Conservation (phyloP, 1,140 invertebrate species). For the Drosophila obscura region DNA sequence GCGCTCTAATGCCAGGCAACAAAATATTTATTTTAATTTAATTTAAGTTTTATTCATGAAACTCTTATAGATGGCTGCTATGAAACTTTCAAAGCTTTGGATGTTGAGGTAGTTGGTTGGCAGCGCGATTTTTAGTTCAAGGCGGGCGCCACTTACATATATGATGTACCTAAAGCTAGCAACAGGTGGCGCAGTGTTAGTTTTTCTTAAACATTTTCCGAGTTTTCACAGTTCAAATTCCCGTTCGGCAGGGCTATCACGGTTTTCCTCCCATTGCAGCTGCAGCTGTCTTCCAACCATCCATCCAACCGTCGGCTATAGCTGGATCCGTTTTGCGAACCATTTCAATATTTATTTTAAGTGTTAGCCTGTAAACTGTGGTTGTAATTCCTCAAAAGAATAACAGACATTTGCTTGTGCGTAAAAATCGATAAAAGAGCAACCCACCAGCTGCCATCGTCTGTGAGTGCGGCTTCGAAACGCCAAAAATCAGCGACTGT, state of each 20-base stretch:
- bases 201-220: constrained; percentile 14
- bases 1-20: too few species aligned
- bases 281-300: constrained; percentile 7
- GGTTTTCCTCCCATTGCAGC: constrained; percentile 28
- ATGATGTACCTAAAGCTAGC: too few species aligned
- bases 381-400: not conserved
- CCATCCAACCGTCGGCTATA: not conserved
- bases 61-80: not conserved
- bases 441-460: not conserved
- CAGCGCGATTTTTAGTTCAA: too few species aligned
- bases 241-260: constrained; percentile 48
- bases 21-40: not conserved
- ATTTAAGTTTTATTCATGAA: too few species aligned
- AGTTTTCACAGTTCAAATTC: constrained; percentile 58
- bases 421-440: constrained; percentile 70
- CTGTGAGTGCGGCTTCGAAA: constrained; percentile 4
- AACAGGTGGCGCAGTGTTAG: too few species aligned
- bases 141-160: too few species aligned
- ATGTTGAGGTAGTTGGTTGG: not conserved
- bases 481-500: constrained; percentile 31
- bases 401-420: constrained; percentile 31
- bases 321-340: constrained; percentile 17
- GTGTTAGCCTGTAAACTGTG: not conserved
- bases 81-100: not conserved
- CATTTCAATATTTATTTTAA: constrained; percentile 1